A percentile compares a stretch with the other conserved stretches of the same genome.
These are phyloP conservation scores for Triplophysa dalaica DNA, from an alignment of 2,113 vertebrate genomes.

Conservation along the genomic window DNA sequence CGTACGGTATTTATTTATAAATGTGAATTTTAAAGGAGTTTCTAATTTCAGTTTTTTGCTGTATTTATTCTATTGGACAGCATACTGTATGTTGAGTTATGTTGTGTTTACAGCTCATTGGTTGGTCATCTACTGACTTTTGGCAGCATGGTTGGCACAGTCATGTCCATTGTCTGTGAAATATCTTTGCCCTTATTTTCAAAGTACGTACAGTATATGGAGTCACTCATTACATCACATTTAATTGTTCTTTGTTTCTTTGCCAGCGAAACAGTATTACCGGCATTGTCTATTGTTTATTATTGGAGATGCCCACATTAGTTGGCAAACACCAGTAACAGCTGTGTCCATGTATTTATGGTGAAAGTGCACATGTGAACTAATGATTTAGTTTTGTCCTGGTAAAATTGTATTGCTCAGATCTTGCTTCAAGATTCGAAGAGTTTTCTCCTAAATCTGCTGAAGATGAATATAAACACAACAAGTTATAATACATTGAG, in stretches of 20 bases:
- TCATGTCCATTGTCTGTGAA: not conserved
- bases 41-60: not conserved
- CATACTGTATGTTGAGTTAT: not conserved
- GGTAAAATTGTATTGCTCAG: no score
- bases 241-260: not conserved
- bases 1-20: conserved; percentile 4
- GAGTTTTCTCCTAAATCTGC: no score
- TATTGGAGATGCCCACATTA: not conserved
- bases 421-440: no score
- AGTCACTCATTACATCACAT: conserved; percentile 8
- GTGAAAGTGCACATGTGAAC: no score
- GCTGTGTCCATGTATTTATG: no score
- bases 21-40: not conserved
- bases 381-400: no score
- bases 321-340: no score
- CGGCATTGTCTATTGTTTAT: not conserved
- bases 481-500: no score
- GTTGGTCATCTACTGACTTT: not conserved
- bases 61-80: conserved; percentile 2
- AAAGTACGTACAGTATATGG: not conserved
- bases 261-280: not conserved
- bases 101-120: conserved; percentile 14
- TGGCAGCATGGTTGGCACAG: not conserved
- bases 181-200: not conserved
- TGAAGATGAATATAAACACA: no score